Evolutionary conservation across 2,113 vertebrate genomes (phyloP).

Genomic region (Sphaerodactylus townsendi): DNA sequence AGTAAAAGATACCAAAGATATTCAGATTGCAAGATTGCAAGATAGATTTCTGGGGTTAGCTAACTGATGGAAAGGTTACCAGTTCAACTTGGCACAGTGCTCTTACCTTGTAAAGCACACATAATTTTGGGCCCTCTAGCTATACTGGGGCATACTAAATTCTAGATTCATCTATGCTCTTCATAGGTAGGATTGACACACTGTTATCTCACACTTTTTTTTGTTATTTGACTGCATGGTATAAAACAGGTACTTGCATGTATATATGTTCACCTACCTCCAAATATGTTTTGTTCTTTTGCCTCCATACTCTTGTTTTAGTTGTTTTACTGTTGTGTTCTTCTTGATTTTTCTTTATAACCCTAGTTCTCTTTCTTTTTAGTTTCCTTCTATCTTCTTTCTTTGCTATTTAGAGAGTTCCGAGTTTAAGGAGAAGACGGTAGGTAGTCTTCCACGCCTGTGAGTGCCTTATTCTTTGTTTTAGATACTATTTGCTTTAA

Average conservation of each 20-base stretch:
- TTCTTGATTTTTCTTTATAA: constrained; percentile 62
- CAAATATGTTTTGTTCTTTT: background rate
- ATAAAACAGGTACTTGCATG: constrained; percentile 34
- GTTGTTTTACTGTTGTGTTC: constrained; percentile 43
- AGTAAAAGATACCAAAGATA: background rate
- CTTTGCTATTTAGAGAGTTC: constrained; percentile 68
- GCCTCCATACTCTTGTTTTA: constrained; percentile 37
- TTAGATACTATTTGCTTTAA: constrained; percentile 35
- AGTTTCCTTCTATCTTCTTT: constrained; percentile 69
- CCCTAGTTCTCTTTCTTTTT: constrained; percentile 69
- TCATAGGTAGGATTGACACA: constrained; percentile 13
- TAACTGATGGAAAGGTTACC: background rate
- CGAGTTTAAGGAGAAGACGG: constrained; percentile 69
- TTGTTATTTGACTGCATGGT: constrained; percentile 30
- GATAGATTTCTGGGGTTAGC: background rate
- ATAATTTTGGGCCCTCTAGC: background rate
- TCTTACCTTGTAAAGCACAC: background rate
- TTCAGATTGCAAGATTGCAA: background rate
- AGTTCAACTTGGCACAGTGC: background rate
- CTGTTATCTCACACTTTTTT: background rate
- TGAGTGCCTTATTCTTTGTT: constrained; percentile 61
- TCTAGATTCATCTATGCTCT: background rate
- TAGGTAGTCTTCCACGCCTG: constrained; percentile 70
- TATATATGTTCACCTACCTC: background rate
- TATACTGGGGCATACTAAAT: background rate